Evolutionary conservation across 2,888 invertebrate species (phyloP).

Genomic region (Scaptomyza cyrtandrae): DNA sequence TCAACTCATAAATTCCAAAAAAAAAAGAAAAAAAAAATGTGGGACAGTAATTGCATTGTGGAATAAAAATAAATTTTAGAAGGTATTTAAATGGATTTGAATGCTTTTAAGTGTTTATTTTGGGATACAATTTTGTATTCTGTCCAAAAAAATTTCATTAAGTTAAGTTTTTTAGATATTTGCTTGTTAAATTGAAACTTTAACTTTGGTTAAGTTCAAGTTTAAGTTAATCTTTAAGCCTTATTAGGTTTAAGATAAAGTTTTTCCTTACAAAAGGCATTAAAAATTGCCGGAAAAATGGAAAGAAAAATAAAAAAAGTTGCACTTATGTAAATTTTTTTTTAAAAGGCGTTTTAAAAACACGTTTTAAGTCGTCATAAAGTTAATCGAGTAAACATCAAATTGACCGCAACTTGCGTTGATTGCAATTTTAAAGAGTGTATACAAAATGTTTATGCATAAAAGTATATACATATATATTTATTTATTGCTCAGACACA

Average conservation of each 20-base stretch:
- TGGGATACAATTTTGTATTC: no score
- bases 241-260: no score
- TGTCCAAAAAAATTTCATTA: no score
- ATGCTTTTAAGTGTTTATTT: no score
- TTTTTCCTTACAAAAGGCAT: no score
- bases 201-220: no score
- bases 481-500: conserved; percentile 43
- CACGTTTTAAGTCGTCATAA: conserved; percentile 1
- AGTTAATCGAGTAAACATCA: conserved; percentile 12
- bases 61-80: neutral
- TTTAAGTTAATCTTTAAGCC: no score
- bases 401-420: conserved; percentile 23
- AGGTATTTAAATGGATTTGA: neutral
- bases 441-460: conserved; percentile 13
- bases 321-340: neutral
- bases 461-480: conserved; percentile 20
- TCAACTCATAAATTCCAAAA: neutral
- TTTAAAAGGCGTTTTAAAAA: neutral
- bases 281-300: no score
- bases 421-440: conserved; percentile 22
- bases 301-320: conserved; percentile 10
- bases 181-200: no score
- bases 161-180: no score
- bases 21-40: neutral
- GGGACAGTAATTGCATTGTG: conserved; percentile 2